Percentiles rank a stretch among this genome's conserved stretches.
These are phyloP conservation scores for Hippocampus comes DNA, from an alignment of 2,113 vertebrate genomes.

Conservation along the genomic window DNA sequence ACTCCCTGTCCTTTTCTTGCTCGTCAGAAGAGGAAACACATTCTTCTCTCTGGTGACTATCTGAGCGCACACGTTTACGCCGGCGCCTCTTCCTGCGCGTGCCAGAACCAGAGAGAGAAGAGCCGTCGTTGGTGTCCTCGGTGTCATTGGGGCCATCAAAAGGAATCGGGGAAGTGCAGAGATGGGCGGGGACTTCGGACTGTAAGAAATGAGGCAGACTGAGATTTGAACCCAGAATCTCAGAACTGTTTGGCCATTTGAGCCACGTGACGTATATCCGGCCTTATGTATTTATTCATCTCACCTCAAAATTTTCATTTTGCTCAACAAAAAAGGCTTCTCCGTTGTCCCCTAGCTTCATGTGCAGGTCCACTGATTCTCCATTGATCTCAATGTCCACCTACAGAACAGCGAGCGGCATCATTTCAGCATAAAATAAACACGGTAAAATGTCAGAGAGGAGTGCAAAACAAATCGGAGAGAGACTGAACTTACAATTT, in stretches of 20 bases:
- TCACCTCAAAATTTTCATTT: constrained; percentile 77
- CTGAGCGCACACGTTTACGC: constrained; percentile 71
- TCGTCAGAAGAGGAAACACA: constrained; percentile 72
- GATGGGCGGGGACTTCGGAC: constrained; percentile 70
- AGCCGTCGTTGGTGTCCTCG: constrained; percentile 19
- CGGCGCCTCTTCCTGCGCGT: constrained; percentile 68
- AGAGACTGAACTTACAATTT: constrained; percentile 78
- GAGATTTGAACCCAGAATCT: neutral
- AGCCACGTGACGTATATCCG: neutral
- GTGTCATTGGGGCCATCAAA: constrained; percentile 36
- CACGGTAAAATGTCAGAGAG: neutral
- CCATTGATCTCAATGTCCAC: constrained; percentile 96
- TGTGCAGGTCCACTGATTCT: constrained; percentile 85
- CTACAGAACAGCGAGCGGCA: constrained; percentile 58
- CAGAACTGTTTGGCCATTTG: neutral
- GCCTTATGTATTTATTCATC: neutral
- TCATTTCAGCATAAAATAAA: neutral
- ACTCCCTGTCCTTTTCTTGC: constrained; percentile 61
- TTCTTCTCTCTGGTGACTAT: constrained; percentile 49
- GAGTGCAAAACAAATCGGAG: neutral
- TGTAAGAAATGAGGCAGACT: constrained; percentile 24
- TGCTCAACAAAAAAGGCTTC: constrained; percentile 94
- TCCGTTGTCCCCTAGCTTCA: constrained; percentile 93
- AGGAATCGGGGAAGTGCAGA: constrained; percentile 83
- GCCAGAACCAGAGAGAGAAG: neutral